phyloP scores from a whole-genome alignment of 2,888 invertebrate genomes.

The Oligia fasciuncula region DNA sequence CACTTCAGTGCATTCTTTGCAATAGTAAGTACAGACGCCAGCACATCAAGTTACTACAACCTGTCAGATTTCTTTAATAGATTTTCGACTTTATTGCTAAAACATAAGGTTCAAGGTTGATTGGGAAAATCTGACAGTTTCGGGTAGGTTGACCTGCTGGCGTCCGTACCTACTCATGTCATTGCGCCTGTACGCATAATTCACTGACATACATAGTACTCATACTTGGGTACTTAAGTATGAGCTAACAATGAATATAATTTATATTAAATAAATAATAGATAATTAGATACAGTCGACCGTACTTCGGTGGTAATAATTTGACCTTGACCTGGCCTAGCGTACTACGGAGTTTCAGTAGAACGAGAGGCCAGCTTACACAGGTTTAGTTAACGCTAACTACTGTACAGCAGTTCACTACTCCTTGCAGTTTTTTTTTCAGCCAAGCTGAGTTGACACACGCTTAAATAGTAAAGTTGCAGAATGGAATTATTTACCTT shows the following conservation, averaged over 20 bases:
- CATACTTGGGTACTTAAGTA: not conserved
- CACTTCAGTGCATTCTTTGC: constrained; percentile 70
- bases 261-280: not conserved
- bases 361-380: not conserved
- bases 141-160: too few relatives aligned
- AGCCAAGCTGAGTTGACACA: not conserved
- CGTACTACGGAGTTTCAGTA: not conserved
- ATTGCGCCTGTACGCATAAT: constrained; percentile 30
- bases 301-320: not conserved
- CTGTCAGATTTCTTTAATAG: too few relatives aligned
- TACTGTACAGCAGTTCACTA: constrained; percentile 1
- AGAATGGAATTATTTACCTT: constrained; percentile 11
- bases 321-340: not conserved
- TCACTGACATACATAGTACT: constrained; percentile 22
- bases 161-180: too few relatives aligned
- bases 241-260: constrained; percentile 27
- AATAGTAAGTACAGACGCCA: constrained; percentile 46
- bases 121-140: too few relatives aligned
- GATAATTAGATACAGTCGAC: not conserved
- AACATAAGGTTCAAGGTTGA: too few relatives aligned
- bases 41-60: too few relatives aligned
- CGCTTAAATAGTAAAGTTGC: not conserved
- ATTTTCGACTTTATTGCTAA: too few relatives aligned
- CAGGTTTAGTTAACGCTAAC: not conserved
- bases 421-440: not conserved